Conservation (phyloP, 2,888 invertebrate species). For the Acronicta leporina region DNA sequence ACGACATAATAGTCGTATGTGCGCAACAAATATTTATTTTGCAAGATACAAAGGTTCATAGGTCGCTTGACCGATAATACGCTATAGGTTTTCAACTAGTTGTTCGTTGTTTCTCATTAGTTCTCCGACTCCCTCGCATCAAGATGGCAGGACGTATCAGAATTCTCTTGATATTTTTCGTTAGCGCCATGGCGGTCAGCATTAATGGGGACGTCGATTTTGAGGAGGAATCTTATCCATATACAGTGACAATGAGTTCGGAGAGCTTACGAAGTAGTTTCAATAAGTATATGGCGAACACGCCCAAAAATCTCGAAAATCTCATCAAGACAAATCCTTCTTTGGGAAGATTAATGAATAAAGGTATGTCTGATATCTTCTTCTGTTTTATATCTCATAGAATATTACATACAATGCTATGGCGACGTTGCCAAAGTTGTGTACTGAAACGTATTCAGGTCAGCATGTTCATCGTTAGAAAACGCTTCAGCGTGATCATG, state of each 20-base stretch:
- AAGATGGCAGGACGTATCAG: conserved; percentile 21
- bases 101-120: conserved; percentile 4
- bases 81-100: background rate
- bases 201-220: background rate
- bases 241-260: background rate
- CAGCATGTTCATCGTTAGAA: too few species aligned
- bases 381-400: too few species aligned
- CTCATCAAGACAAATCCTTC: conserved; percentile 16
- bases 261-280: background rate
- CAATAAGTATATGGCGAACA: conserved; percentile 8
- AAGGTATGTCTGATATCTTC: conserved; percentile 27
- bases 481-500: too few species aligned
- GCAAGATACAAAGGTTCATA: conserved; percentile 31
- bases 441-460: too few species aligned
- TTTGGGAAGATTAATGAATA: conserved; percentile 31
- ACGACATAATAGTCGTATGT: conserved; percentile 16
- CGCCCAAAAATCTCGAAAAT: conserved; percentile 14
- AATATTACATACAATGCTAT: too few species aligned
- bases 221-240: background rate
- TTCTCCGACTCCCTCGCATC: conserved; percentile 2
- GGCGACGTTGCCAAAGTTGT: too few species aligned
- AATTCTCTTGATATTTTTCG: background rate
- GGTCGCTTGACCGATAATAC: conserved; percentile 23
- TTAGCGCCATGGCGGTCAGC: conserved; percentile 1
- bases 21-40: background rate